Evolutionary conservation across 1,140 invertebrate genomes (phyloP), one percentile per base, ranked within the genome.

Genomic region (Lycorma delicatula): DNA sequence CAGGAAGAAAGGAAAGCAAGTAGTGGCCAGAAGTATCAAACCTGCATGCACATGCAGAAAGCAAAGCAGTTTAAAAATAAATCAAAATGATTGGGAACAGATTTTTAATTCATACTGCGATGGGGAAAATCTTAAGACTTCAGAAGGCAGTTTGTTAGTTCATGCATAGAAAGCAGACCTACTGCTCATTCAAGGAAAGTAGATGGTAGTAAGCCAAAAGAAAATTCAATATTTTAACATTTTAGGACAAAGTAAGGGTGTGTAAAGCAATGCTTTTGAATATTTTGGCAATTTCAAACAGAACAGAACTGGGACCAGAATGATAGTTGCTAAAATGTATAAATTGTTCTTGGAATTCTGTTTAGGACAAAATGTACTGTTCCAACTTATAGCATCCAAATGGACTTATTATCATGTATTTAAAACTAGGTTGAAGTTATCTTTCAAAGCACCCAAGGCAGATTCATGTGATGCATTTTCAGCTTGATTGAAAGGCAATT

Each of bases 241-340:
- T 54, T 41, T 20, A 54, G 6, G 6, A 31, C 38, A 38, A 25
- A 54, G 38, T 54, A 38, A 36, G 36, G 38, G 52, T 54, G 6
- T 54, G 50, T 31, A 52, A 52, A 18, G 29, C 20, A 9, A 28
- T 31, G 9, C 29, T 52, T 52, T 16, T 52, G 22, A 54, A 54
- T 54, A 54, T 31, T 54, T 54, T 54, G 38, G 22, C 25, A 23
- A 54, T 54, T 54, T 54, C 52, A 9, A 38, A 36, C 25, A 54
- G 3, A 20, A 41, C 34, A 25, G 18, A 54, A 38, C 38, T 22
- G 22, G 52, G 52, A 13, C 36, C 52, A 38, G 52, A 54, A 25
- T 54, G 12, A 38, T 36, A 11, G 31, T 54, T 7, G 36, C 23
- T 28, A 54, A 54, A 41, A 54, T 54, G 52, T 54, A 54, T 54